phyloP scores from a whole-genome alignment of 2,113 vertebrate genomes.

The Psophia crepitans region DNA sequence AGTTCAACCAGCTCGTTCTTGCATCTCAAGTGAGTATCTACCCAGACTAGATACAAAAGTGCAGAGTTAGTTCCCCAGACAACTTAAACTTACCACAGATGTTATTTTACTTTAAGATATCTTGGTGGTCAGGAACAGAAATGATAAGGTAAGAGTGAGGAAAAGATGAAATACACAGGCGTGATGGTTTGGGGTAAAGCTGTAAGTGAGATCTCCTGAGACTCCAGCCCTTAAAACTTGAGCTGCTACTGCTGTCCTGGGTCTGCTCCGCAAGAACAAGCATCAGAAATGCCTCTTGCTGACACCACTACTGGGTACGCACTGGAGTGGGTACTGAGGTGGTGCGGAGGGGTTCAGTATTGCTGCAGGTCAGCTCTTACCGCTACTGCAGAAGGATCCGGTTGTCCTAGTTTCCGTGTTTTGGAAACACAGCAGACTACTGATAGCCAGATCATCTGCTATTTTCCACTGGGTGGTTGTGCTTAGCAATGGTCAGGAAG shows the following conservation, averaged over 20 bases:
- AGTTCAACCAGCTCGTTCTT: neutral
- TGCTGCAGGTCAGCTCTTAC: neutral
- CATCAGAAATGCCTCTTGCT: neutral
- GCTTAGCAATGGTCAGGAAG: rapidly evolving
- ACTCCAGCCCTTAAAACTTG: neutral
- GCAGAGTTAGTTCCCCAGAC: neutral
- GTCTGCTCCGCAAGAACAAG: neutral
- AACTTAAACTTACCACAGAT: neutral
- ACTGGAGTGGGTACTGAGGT: neutral
- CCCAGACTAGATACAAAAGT: rapidly evolving
- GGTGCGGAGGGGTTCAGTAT: neutral
- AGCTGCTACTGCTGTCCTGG: neutral
- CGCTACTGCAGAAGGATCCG: rapidly evolving
- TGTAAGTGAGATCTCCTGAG: neutral
- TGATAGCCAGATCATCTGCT: neutral
- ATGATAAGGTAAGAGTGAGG: neutral
- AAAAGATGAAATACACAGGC: neutral
- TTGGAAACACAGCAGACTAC: neutral
- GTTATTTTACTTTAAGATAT: neutral
- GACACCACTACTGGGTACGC: rapidly evolving
- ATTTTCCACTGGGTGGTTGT: neutral
- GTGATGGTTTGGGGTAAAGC: neutral
- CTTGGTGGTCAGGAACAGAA: neutral
- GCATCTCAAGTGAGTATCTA: neutral
- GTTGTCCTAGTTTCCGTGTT: neutral